phyloP scores from a whole-genome alignment of 2,888 invertebrate species.

The Dasysyrphus tricinctus region DNA sequence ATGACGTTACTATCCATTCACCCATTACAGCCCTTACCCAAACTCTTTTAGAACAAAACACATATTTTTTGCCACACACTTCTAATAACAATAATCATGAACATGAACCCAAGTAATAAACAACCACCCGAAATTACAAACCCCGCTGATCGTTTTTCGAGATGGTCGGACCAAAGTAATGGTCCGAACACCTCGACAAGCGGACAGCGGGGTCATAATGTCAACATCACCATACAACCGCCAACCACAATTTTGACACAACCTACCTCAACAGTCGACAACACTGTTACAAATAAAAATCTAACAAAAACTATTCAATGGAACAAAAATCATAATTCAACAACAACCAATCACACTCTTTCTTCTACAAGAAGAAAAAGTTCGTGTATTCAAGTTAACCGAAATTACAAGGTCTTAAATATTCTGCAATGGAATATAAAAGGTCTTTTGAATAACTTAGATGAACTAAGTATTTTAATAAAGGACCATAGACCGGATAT shows the following conservation, averaged over 20 bases:
- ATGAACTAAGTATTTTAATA: slow-evolving; percentile 40
- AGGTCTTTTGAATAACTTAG: slow-evolving; percentile 38
- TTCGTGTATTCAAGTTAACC: neutral
- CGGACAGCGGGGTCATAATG: neutral
- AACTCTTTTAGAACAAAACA: neutral
- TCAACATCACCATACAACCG: too few relatives aligned
- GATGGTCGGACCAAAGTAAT: neutral
- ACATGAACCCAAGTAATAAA: slow-evolving; percentile 8
- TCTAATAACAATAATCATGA: neutral
- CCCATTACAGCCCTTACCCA: neutral
- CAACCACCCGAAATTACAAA: neutral
- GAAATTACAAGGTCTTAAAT: neutral
- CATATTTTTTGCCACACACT: neutral
- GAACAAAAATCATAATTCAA: too few relatives aligned
- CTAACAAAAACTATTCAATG: too few relatives aligned
- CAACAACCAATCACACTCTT: neutral
- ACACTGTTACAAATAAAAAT: slow-evolving; percentile 7
- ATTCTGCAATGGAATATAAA: slow-evolving; percentile 56
- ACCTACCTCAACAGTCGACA: neutral
- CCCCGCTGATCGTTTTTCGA: slow-evolving; percentile 12
- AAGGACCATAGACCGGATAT: slow-evolving; percentile 7
- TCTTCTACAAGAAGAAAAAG: neutral
- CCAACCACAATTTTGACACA: too few relatives aligned
- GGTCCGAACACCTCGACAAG: slow-evolving; percentile 19
- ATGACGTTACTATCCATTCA: neutral